A percentile compares a stretch with the other conserved stretches of the same genome.
phyloP scores from a whole-genome alignment of 2,888 invertebrate genomes.

The Macroteleia sp. region DNA sequence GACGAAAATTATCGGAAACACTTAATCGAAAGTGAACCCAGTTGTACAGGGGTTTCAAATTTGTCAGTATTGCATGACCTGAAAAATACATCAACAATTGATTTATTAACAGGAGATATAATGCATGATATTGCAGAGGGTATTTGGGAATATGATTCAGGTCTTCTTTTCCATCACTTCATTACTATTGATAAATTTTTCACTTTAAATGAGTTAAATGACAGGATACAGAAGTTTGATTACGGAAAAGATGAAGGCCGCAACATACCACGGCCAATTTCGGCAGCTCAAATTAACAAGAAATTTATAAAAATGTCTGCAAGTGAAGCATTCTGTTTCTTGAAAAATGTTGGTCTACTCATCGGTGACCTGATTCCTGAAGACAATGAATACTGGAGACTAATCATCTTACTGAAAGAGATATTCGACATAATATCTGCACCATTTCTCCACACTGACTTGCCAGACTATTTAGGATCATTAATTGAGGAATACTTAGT shows the following conservation, averaged over 20 bases:
- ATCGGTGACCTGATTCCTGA: conserved; percentile 20
- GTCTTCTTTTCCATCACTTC: conserved; percentile 58
- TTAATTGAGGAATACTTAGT: neutral
- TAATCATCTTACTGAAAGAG: conserved; percentile 14
- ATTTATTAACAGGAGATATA: conserved; percentile 32
- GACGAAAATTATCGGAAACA: conserved; percentile 26
- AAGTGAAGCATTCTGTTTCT: conserved; percentile 7
- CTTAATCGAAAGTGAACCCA: neutral
- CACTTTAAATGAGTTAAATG: conserved; percentile 49
- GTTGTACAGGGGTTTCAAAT: neutral
- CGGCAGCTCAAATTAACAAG: conserved; percentile 1
- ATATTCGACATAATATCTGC: conserved; percentile 30
- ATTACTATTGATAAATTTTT: conserved; percentile 48
- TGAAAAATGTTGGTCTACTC: conserved; percentile 12
- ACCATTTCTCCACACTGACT: conserved; percentile 16
- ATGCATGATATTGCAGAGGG: conserved; percentile 60
- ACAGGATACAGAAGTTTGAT: neutral
- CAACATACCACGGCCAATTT: conserved; percentile 16
- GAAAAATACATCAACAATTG: conserved; percentile 1
- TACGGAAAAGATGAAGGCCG: conserved; percentile 17
- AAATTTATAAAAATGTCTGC: conserved; percentile 29
- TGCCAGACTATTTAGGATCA: neutral
- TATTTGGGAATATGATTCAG: conserved; percentile 61
- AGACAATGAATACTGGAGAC: neutral
- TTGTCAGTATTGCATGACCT: conserved; percentile 27